Percentiles rank a stretch among this genome's conserved stretches.
Conservation (phyloP, 1,140 invertebrate species). For the Ectropis grisescens region DNA sequence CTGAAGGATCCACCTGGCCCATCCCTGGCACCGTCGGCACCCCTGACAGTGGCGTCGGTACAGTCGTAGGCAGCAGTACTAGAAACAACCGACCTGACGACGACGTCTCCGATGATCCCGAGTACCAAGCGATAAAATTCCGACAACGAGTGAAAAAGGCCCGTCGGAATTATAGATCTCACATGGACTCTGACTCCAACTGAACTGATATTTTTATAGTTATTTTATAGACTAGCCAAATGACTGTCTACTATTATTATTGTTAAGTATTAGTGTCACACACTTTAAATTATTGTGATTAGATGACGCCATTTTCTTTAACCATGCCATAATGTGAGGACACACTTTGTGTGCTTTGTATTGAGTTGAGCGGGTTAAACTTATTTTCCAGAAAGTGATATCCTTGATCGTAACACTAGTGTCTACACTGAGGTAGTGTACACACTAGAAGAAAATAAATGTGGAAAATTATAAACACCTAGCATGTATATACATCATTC, state of each 20-base stretch:
- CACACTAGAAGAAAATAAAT: too few relatives aligned
- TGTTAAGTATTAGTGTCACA: conserved; percentile 5
- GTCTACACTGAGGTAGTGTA: too few relatives aligned
- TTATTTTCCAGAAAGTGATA: too few relatives aligned
- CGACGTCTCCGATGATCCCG: conserved; percentile 60
- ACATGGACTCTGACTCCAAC: conserved; percentile 73
- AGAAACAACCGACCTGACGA: conserved; percentile 21
- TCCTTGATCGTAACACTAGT: too few relatives aligned
- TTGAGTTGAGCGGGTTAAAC: too few relatives aligned
- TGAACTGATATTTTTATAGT: conserved; percentile 26
- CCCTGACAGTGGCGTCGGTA: conserved; percentile 43
- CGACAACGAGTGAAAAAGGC: conserved; percentile 69
- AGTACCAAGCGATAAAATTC: conserved; percentile 62
- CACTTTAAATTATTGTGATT: too few relatives aligned
- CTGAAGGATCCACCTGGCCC: conserved; percentile 36
- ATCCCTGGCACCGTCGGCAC: conserved; percentile 18
- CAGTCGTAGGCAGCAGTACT: conserved; percentile 30
- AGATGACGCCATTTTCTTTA: too few relatives aligned
- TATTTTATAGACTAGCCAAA: conserved; percentile 12
- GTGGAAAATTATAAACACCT: too few relatives aligned
- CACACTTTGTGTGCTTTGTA: too few relatives aligned
- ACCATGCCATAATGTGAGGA: too few relatives aligned
- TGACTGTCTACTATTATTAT: conserved; percentile 12
- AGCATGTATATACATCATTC: too few relatives aligned
- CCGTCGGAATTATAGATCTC: conserved; percentile 67